phyloP scores from a whole-genome alignment of 2,797 vertebrate species.

The Varecia variegata region DNA sequence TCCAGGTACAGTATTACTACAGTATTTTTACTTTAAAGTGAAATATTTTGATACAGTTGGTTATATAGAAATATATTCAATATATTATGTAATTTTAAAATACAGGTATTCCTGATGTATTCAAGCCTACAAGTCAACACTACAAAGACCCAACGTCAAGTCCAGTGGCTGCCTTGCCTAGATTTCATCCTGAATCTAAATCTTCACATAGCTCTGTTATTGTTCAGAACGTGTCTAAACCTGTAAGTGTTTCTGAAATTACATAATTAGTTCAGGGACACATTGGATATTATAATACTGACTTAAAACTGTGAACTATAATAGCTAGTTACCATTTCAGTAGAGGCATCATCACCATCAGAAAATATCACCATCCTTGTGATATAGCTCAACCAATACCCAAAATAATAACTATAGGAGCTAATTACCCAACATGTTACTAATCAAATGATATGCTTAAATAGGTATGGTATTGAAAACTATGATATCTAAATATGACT shows the following conservation, averaged over 20 bases:
- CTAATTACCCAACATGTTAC: background rate
- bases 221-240: constrained; percentile 77
- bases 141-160: constrained; percentile 70
- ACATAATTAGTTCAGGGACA: constrained; percentile 73
- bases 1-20: constrained; percentile 83
- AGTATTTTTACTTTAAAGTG: constrained; percentile 71
- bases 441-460: background rate
- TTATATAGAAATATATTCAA: constrained; percentile 17
- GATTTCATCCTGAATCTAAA: constrained; percentile 80
- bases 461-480: constrained; percentile 24
- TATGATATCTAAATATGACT: background rate
- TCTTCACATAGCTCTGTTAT: constrained; percentile 59
- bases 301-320: constrained; percentile 5
- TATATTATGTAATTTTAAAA: constrained; percentile 70
- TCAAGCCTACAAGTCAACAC: constrained; percentile 79
- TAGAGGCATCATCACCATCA: constrained; percentile 31
- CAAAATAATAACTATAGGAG: background rate
- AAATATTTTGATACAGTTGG: constrained; percentile 48
- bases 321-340: background rate
- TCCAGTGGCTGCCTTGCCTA: constrained; percentile 73
- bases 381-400: background rate
- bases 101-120: constrained; percentile 77
- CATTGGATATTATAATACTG: constrained; percentile 54
- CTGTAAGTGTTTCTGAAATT: constrained; percentile 76
- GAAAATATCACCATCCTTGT: constrained; percentile 50